These are phyloP conservation scores for Cataglyphis albicans DNA, from an alignment of 2,888 invertebrate genomes.

Conservation along the genomic window DNA sequence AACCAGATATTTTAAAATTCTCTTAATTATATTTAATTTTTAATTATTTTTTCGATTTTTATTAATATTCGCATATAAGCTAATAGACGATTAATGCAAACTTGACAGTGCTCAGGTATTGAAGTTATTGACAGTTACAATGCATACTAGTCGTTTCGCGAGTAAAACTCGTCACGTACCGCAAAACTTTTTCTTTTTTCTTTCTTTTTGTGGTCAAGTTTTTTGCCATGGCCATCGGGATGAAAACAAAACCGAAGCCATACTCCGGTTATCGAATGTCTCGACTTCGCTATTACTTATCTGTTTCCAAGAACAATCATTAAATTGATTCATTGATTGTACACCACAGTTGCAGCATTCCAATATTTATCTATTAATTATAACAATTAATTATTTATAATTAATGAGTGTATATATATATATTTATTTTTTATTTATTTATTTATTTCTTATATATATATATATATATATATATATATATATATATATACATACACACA, in stretches of 20 bases:
- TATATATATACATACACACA: neutral
- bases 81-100: neutral
- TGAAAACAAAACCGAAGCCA: slow-evolving; percentile 30
- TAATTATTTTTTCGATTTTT: neutral
- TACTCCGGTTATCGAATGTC: slow-evolving; percentile 26
- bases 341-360: neutral
- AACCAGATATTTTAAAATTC: neutral
- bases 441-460: neutral
- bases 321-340: slow-evolving; percentile 6
- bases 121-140: slow-evolving; percentile 5
- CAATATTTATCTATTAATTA: neutral
- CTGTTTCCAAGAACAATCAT: neutral
- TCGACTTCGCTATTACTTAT: neutral
- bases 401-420: too few species aligned
- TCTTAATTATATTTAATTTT: neutral
- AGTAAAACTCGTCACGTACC: neutral
- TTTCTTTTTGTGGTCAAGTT: slow-evolving; percentile 37
- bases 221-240: slow-evolving; percentile 11
- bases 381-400: neutral
- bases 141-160: slow-evolving; percentile 24
- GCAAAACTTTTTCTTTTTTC: slow-evolving; percentile 12
- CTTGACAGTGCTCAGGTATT: neutral
- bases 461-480: neutral
- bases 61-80: neutral
- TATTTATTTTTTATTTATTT: too few species aligned